Percentiles rank a stretch among this genome's conserved stretches.
These are phyloP conservation scores for Morone chrysops DNA, from an alignment of 2,113 vertebrate genomes.

Conservation along the genomic window DNA sequence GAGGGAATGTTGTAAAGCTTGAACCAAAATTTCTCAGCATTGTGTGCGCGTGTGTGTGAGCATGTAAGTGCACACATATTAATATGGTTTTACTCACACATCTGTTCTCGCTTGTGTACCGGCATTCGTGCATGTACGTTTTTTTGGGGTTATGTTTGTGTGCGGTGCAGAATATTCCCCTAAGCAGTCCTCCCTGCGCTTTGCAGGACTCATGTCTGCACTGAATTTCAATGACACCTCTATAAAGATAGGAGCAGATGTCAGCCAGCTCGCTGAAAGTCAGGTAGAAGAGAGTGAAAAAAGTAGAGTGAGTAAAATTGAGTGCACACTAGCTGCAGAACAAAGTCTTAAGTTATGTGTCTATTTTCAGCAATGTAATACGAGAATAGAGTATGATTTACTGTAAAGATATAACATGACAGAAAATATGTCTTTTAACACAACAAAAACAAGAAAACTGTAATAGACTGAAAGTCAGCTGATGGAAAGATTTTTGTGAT, in stretches of 20 bases:
- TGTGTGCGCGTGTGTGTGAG: neutral
- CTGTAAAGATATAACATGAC: constrained; percentile 14
- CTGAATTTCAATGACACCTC: constrained; percentile 80
- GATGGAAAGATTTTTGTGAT: constrained; percentile 43
- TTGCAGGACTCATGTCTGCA: constrained; percentile 70
- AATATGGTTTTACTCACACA: neutral
- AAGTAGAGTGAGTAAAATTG: constrained; percentile 50
- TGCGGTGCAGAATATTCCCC: constrained; percentile 65
- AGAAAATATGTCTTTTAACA: constrained; percentile 21
- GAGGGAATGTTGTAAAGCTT: constrained; percentile 21
- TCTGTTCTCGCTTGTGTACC: neutral
- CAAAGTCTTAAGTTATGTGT: constrained; percentile 39
- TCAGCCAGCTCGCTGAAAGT: constrained; percentile 73
- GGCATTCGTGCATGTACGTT: constrained; percentile 3
- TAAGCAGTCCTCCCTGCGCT: constrained; percentile 68
- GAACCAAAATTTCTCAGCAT: neutral
- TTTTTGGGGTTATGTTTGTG: constrained; percentile 50
- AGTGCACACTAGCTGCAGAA: constrained; percentile 48
- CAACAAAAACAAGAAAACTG: constrained; percentile 19
- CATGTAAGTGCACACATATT: neutral
- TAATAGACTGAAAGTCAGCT: constrained; percentile 15
- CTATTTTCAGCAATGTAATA: constrained; percentile 45
- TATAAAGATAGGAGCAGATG: constrained; percentile 79
- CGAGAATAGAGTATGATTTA: constrained; percentile 7
- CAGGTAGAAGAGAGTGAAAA: constrained; percentile 65